These are phyloP conservation scores for Popillia japonica DNA, from an alignment of 1,140 invertebrate genomes.

Conservation along the genomic window DNA sequence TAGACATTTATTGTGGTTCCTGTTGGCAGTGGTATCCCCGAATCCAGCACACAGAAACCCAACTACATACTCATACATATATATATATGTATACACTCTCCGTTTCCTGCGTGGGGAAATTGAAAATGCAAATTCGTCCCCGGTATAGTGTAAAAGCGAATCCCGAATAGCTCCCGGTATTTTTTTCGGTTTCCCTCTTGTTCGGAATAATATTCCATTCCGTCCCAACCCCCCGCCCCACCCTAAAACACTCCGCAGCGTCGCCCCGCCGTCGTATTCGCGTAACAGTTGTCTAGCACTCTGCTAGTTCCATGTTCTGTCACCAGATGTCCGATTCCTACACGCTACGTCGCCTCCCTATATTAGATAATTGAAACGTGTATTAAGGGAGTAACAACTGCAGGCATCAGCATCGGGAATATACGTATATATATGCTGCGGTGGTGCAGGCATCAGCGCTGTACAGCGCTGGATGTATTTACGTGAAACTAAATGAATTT, in stretches of 20 bases:
- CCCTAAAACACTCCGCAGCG: not conserved
- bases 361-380: constrained; percentile 19
- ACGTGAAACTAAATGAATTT: constrained; percentile 10
- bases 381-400: constrained; percentile 14
- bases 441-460: not conserved
- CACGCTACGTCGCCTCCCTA: constrained; percentile 10
- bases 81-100: not conserved
- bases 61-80: no score
- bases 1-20: no score
- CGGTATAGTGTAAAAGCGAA: constrained; percentile 1
- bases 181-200: constrained; percentile 8
- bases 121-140: not conserved
- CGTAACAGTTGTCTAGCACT: constrained; percentile 13
- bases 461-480: not conserved
- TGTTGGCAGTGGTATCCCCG: no score
- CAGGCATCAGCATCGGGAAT: not conserved
- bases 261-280: not conserved
- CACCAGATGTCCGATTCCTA: constrained; percentile 5
- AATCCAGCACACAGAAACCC: no score
- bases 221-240: not conserved
- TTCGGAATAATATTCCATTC: constrained; percentile 1
- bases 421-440: no score
- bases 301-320: constrained; percentile 13
- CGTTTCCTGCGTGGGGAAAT: not conserved
- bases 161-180: constrained; percentile 13